A percentile compares a stretch with the other conserved stretches of the same genome.
phyloP scores from a whole-genome alignment of 2,797 vertebrate genomes.

The Chromobotia macracanthus region DNA sequence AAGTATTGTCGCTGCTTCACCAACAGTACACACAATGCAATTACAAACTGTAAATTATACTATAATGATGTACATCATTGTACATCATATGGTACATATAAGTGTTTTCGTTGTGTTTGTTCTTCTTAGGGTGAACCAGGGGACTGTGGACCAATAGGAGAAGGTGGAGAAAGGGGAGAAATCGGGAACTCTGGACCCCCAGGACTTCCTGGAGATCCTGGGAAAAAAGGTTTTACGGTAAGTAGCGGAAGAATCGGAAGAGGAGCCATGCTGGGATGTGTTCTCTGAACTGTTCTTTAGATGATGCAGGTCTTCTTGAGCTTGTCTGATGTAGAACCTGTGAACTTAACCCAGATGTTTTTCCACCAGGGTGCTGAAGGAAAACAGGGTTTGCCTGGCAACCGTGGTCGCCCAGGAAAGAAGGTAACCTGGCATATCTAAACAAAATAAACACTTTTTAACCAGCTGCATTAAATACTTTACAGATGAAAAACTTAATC shows the following conservation, averaged over 20 bases:
- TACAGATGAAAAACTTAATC: no score
- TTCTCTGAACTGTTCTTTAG: background rate
- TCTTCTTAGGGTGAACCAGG: slow-evolving; percentile 84
- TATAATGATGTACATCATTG: background rate
- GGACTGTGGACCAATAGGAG: slow-evolving; percentile 83
- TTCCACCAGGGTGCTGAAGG: slow-evolving; percentile 87
- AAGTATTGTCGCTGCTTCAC: no score
- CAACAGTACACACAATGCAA: no score
- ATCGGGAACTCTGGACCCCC: slow-evolving; percentile 78
- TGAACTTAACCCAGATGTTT: slow-evolving; percentile 18
- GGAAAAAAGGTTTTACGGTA: slow-evolving; percentile 85
- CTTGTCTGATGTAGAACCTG: background rate
- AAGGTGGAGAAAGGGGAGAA: slow-evolving; percentile 87
- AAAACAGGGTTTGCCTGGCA: slow-evolving; percentile 83
- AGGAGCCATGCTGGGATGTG: background rate
- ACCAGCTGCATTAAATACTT: background rate
- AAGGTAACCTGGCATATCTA: slow-evolving; percentile 78
- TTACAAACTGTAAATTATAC: no score
- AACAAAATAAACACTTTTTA: background rate
- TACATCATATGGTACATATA: background rate
- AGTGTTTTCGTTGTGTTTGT: background rate
- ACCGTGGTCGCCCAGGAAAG: slow-evolving; percentile 88
- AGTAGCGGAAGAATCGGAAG: slow-evolving; percentile 56
- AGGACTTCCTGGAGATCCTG: slow-evolving; percentile 80
- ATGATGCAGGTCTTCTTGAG: background rate